Percentiles rank a stretch among this genome's conserved stretches.
phyloP scores from a whole-genome alignment of 2,888 invertebrate species.

The Orthonevra nobilis region DNA sequence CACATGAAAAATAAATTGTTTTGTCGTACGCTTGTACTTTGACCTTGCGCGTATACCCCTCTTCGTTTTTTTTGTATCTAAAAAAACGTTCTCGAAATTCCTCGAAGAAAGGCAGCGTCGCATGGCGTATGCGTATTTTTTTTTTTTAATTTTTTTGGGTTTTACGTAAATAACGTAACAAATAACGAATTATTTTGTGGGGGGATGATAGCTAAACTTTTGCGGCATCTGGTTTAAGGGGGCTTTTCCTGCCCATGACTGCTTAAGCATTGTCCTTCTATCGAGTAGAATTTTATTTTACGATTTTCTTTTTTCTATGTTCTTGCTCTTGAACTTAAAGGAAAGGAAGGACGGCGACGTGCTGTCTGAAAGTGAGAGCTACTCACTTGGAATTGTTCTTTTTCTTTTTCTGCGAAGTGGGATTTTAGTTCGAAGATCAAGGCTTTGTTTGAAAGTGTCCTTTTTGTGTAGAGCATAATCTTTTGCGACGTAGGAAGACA shows the following conservation, averaged over 20 bases:
- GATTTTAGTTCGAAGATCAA: no score
- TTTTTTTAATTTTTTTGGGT: neutral
- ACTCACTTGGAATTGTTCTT: no score
- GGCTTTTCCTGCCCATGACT: neutral
- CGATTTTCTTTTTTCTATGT: no score
- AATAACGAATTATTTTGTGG: neutral
- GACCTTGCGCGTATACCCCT: slow-evolving; percentile 23
- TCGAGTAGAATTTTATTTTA: no score
- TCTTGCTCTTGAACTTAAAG: no score
- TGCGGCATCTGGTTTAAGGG: neutral
- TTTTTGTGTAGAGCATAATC: neutral
- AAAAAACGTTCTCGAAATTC: slow-evolving; percentile 26
- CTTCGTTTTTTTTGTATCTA: slow-evolving; percentile 2
- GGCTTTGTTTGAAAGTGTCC: slow-evolving; percentile 3
- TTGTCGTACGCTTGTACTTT: no score
- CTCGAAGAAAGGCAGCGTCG: slow-evolving; percentile 4
- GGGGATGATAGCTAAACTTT: neutral
- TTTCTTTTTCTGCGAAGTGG: no score
- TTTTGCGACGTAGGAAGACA: no score
- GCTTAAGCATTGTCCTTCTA: no score
- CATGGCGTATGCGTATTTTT: slow-evolving; percentile 26
- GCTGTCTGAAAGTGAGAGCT: no score
- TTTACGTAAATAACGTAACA: neutral
- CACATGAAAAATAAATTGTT: neutral
- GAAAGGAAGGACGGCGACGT: slow-evolving; percentile 11